Conservation (phyloP, 2,888 invertebrate species). For the Dioctria linearis region DNA sequence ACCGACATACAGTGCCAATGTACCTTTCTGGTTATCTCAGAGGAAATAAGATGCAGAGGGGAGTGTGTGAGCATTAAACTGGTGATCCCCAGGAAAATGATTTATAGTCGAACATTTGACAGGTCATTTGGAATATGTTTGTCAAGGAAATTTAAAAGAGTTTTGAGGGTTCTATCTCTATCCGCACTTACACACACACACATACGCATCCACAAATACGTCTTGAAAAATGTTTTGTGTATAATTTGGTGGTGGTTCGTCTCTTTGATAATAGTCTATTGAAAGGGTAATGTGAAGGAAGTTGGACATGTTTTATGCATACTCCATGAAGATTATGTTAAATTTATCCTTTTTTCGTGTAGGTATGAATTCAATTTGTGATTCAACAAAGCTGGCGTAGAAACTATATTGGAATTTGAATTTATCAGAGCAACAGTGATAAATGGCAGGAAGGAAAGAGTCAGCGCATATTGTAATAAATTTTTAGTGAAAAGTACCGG, state of each 20-base stretch:
- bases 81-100: slow-evolving; percentile 34
- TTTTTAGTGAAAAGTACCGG: no score
- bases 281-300: background rate
- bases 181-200: no score
- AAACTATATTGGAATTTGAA: no score
- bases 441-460: no score
- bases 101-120: slow-evolving; percentile 49
- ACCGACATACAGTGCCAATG: background rate
- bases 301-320: background rate
- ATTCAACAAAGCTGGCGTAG: no score
- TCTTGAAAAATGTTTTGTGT: background rate
- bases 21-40: background rate
- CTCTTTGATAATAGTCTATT: background rate
- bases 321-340: background rate
- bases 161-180: background rate
- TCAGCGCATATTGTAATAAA: no score
- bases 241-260: background rate
- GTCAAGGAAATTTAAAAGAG: slow-evolving; percentile 41
- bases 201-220: background rate
- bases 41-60: slow-evolving; percentile 37
- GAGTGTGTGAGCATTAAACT: background rate
- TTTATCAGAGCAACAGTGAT: no score
- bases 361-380: no score
- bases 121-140: slow-evolving; percentile 52
- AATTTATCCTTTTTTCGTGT: no score